A percentile compares a stretch with the other conserved stretches of the same genome.
phyloP scores from a whole-genome alignment of 2,113 vertebrate genomes.

The Barbus barbus region DNA sequence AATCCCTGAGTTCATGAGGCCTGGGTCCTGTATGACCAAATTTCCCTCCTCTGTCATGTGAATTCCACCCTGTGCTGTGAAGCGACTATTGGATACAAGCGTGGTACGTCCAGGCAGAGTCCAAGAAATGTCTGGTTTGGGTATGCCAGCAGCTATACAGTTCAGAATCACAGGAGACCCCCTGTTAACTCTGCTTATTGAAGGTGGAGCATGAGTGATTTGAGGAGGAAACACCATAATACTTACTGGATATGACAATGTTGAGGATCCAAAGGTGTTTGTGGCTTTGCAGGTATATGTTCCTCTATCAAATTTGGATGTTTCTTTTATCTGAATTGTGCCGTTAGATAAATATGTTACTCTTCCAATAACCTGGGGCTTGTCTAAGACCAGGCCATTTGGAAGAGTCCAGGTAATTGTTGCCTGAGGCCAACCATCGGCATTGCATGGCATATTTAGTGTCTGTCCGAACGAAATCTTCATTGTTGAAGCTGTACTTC shows the following conservation, averaged over 20 bases:
- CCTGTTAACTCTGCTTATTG: conserved; percentile 68
- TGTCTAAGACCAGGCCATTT: conserved; percentile 74
- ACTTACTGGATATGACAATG: conserved; percentile 72
- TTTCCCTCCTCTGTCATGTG: conserved; percentile 75
- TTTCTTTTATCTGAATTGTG: conserved; percentile 73
- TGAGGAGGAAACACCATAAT: conserved; percentile 76
- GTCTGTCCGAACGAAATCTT: conserved; percentile 74
- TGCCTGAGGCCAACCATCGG: conserved; percentile 74
- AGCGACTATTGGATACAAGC: conserved; percentile 71
- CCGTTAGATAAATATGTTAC: conserved; percentile 69
- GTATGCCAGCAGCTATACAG: conserved; percentile 72
- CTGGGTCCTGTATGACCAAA: conserved; percentile 74
- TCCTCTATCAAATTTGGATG: conserved; percentile 74
- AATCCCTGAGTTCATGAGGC: conserved; percentile 78
- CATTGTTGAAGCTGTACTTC: conserved; percentile 68
- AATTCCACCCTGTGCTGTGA: conserved; percentile 69
- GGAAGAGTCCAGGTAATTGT: conserved; percentile 77
- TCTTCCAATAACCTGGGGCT: conserved; percentile 69
- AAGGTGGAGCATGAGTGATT: conserved; percentile 69
- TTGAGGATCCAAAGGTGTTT: conserved; percentile 74
- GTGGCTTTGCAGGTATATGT: conserved; percentile 75
- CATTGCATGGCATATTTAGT: conserved; percentile 72
- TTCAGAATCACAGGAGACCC: conserved; percentile 70
- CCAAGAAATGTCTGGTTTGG: conserved; percentile 80
- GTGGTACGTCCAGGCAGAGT: conserved; percentile 80